Conservation (phyloP, 2,888 invertebrate genomes). For the Cephus runcator region DNA sequence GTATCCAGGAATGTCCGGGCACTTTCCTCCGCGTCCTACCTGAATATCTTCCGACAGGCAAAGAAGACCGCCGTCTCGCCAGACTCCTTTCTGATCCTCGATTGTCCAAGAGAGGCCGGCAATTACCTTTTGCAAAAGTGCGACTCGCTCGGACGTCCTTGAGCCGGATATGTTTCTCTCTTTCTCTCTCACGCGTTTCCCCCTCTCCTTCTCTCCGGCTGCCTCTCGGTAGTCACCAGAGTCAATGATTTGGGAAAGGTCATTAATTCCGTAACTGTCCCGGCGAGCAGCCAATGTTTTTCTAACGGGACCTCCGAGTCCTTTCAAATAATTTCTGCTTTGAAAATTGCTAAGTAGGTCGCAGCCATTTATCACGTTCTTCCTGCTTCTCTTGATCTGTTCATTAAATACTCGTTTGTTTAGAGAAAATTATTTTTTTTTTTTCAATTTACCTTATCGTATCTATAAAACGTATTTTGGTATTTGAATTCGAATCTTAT, state of each 20-base stretch:
- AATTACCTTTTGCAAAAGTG: background rate
- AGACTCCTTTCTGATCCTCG: background rate
- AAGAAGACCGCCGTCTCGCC: background rate
- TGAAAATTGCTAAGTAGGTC: background rate
- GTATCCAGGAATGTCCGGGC: background rate
- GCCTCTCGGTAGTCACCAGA: background rate
- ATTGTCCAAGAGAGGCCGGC: background rate
- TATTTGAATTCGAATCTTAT: background rate
- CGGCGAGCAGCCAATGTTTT: background rate
- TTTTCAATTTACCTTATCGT: background rate
- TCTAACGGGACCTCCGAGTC: background rate
- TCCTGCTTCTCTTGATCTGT: background rate
- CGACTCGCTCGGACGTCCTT: background rate
- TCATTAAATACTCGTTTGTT: background rate
- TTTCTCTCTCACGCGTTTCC: background rate
- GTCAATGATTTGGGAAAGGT: conserved; percentile 5
- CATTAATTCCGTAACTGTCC: background rate
- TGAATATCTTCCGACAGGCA: background rate
- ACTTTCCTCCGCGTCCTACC: background rate
- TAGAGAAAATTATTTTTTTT: no score
- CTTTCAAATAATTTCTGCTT: background rate
- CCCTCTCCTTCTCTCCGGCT: background rate
- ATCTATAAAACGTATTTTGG: background rate
- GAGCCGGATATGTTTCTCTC: background rate
- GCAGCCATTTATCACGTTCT: background rate